Evolutionary conservation across 2,888 invertebrate species (phyloP).

Genomic region (Euplexia lucipara): DNA sequence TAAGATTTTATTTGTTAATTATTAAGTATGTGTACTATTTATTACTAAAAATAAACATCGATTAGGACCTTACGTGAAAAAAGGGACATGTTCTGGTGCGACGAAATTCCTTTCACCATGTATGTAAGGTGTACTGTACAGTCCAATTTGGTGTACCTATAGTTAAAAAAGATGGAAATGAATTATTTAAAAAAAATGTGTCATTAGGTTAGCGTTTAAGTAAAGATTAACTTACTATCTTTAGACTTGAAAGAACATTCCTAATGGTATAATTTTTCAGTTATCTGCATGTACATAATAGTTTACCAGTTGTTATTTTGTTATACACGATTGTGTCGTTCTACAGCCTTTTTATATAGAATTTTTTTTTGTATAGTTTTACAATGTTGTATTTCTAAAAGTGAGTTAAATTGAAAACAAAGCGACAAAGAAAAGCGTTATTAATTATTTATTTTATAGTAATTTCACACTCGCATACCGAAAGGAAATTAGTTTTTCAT

Average conservation of each 20-base stretch:
- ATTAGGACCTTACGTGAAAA: too few species aligned
- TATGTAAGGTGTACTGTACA: too few species aligned
- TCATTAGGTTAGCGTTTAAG: not conserved
- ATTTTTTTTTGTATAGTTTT: slow-evolving; percentile 20
- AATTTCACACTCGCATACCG: too few species aligned
- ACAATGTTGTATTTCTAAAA: slow-evolving; percentile 25
- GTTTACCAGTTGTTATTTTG: not conserved
- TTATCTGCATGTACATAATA: slow-evolving; percentile 10
- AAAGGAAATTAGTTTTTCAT: too few species aligned
- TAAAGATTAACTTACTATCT: not conserved
- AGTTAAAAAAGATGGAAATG: not conserved
- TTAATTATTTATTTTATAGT: too few species aligned
- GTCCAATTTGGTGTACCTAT: too few species aligned
- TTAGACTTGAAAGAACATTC: slow-evolving; percentile 15
- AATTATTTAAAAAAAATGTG: not conserved
- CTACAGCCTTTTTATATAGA: not conserved
- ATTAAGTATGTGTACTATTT: too few species aligned
- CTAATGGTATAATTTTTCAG: slow-evolving; percentile 6
- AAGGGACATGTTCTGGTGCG: too few species aligned
- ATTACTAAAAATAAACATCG: too few species aligned
- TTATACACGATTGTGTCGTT: not conserved
- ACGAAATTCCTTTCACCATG: too few species aligned
- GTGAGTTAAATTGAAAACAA: not conserved
- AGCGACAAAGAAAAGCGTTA: too few species aligned
- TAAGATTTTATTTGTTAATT: too few species aligned